Evolutionary conservation across 2,113 vertebrate genomes (phyloP).

Genomic region (Balaenoptera acutorostrata): DNA sequence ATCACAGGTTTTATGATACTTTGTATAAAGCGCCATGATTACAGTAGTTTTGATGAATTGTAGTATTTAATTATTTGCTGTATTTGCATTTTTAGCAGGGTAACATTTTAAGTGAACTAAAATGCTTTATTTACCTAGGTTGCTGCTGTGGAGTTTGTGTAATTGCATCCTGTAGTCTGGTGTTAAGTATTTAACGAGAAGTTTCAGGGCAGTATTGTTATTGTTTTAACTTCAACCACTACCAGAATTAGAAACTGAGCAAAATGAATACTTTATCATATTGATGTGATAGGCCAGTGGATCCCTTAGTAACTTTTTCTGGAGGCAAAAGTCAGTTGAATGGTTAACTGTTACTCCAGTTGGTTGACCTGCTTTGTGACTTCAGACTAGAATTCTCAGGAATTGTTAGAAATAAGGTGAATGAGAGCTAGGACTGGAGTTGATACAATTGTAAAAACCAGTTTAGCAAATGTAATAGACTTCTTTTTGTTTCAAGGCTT

Average conservation of each 20-base stretch:
- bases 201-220: background rate
- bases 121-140: constrained; percentile 39
- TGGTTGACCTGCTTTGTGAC: constrained; percentile 8
- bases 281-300: background rate
- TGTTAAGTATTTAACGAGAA: constrained; percentile 36
- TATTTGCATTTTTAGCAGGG: constrained; percentile 24
- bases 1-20: background rate
- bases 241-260: constrained; percentile 3
- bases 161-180: constrained; percentile 38
- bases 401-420: background rate
- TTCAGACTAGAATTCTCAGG: background rate
- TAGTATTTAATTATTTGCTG: constrained; percentile 34
- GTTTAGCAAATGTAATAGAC: background rate
- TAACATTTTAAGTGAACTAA: constrained; percentile 34
- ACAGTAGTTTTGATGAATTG: constrained; percentile 26
- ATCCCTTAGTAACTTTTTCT: background rate
- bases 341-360: background rate
- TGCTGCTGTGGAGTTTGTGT: constrained; percentile 14
- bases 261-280: background rate
- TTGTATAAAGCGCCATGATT: constrained; percentile 2
- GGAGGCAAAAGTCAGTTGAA: background rate
- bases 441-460: background rate
- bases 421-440: background rate
- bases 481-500: background rate
- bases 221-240: constrained; percentile 22